These are phyloP conservation scores for Mormyrus proboscirostris DNA, from an alignment of 2,797 vertebrate species.

Conservation along the genomic window DNA sequence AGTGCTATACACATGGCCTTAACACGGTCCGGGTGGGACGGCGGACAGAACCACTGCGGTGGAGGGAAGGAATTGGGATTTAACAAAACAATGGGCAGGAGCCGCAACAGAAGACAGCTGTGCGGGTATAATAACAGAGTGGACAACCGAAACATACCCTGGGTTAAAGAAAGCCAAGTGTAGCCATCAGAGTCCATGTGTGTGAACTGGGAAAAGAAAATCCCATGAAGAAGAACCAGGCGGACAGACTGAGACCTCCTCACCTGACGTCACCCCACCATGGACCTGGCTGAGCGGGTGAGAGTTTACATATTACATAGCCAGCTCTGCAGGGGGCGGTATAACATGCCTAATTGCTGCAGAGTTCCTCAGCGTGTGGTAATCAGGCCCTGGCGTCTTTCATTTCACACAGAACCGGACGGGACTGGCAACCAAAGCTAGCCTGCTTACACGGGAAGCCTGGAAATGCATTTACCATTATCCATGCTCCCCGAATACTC, in stretches of 20 bases:
- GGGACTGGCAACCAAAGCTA: not conserved
- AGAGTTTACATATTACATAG: conserved; percentile 34
- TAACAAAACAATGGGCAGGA: not conserved
- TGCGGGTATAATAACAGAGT: not conserved
- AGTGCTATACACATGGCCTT: not conserved
- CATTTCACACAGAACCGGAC: not conserved
- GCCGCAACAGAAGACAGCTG: not conserved
- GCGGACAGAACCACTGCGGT: not conserved
- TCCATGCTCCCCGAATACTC: not conserved
- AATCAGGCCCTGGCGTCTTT: not conserved
- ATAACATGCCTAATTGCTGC: conserved; percentile 23
- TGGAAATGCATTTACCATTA: not conserved
- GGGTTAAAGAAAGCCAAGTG: not conserved
- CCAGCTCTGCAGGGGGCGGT: conserved; percentile 21
- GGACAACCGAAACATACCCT: not conserved
- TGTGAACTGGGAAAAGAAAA: not conserved
- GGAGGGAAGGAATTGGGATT: not conserved
- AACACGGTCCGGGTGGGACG: not conserved
- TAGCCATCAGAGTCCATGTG: not conserved
- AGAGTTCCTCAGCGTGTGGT: not conserved
- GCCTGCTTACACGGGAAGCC: not conserved
- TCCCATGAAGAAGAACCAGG: not conserved
- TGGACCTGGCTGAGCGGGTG: not conserved
- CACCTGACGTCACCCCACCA: not conserved
- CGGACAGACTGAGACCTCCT: not conserved